Base-by-base conservation (phyloP, 2,797 vertebrate genomes). In the Huso huso region DNA sequence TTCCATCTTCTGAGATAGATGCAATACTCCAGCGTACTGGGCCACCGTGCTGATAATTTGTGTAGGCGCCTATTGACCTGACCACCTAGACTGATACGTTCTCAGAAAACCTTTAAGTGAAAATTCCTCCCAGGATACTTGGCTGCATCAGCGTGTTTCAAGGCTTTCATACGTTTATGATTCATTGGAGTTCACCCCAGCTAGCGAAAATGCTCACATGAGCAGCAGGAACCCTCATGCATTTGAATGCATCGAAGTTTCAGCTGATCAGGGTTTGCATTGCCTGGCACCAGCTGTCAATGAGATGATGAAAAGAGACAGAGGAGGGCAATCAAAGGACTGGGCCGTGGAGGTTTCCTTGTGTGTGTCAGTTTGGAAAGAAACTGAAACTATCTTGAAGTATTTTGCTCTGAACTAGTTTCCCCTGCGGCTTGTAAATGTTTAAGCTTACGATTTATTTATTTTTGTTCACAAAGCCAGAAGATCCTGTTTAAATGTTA, bases 281-380 rank as follows among this genome's bases (percentile, higher is more conserved):
- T 48, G 51, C 48, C 68, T 62, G 59, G 7, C 59, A 62, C 8
- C 8, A 55, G 64, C 64, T 48, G 59, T 65, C 51, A 49, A 63
- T 13, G 51, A 64, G 23, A 10, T 61, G 64, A 60, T 61, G 60
- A 64, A 62, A 69, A 49, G 12, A 60, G 64, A 66, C 64, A 69
- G 59, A 51, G 50, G 15, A 63, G 66, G 7, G 65, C 50, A 69
- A 60, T 50, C 55, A 10, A 64, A 59, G 23, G 13, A 8, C 23
- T 61, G 10, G 4, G 23, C 59, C 18, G 9, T 18, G 37, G 13
- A 51, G 12, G 23, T 64, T 55, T 23, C 37, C 23, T 65, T 53
- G 63, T n/a, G 18, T 57, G 49, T 53, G n/a, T 69, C 53, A 49
- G n/a, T 62, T 64, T 65, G 62, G 68, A 65, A 69, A 64, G 65